Evolutionary conservation across 30 jellyfish, hydroid and myxozoan species (phyloP).

Genomic region (Chrysaora quinquecirrha): DNA sequence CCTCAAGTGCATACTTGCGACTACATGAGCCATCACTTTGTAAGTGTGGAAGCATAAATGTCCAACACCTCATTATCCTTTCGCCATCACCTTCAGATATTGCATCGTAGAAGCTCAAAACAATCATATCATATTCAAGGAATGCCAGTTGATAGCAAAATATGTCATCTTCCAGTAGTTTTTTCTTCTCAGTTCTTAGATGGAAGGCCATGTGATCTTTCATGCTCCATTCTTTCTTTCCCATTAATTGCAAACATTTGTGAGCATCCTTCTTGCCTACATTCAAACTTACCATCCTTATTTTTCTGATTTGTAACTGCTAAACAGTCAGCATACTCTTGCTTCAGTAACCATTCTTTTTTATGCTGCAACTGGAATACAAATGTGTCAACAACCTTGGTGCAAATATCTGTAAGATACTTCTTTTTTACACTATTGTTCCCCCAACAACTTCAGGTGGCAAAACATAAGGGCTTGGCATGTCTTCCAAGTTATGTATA

Average conservation of each 20-base stretch:
- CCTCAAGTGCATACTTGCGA: conserved; percentile 28
- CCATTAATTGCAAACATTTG: conserved; percentile 12
- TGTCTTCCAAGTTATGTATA: not conserved
- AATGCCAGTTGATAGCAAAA: not conserved
- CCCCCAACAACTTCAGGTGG: not conserved
- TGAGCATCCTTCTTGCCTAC: conserved; percentile 20
- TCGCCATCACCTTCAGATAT: conserved; percentile 22
- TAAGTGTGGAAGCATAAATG: conserved; percentile 29
- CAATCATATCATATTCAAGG: not conserved
- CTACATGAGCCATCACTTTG: conserved; percentile 20
- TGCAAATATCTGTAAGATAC: not conserved
- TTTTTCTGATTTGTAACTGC: conserved; percentile 6
- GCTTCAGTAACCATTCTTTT: not conserved
- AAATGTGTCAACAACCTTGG: not conserved
- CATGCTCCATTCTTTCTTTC: conserved; percentile 14
- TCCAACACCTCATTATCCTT: conserved; percentile 18
- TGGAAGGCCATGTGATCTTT: conserved; percentile 18
- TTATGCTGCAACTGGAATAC: not conserved
- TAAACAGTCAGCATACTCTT: conserved; percentile 22
- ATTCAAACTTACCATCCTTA: conserved; percentile 16
- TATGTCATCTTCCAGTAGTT: not conserved
- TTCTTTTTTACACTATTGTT: not conserved
- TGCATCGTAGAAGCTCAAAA: not conserved
- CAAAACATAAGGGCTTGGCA: not conserved
- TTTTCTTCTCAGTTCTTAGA: too few relatives aligned